Evolutionary conservation across 2,888 invertebrate genomes (phyloP).

Genomic region (Cryptocheilus praepositus): DNA sequence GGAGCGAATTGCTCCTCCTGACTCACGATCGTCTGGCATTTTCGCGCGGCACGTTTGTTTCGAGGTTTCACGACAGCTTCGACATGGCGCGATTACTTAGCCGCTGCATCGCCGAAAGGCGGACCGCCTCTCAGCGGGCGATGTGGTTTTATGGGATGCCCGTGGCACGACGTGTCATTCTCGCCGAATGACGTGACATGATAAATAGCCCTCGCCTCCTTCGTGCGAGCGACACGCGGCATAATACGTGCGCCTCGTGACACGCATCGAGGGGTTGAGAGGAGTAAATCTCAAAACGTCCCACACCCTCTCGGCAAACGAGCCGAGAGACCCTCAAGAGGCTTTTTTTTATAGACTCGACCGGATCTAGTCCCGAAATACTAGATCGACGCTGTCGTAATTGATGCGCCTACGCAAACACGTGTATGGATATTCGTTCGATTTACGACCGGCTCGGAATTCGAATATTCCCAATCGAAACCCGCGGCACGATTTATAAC

Average conservation of each 20-base stretch:
- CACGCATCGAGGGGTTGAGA: not conserved
- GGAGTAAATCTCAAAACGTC: no score
- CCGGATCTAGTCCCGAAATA: constrained; percentile 15
- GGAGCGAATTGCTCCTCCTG: no score
- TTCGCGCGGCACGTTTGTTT: no score
- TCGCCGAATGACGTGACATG: constrained; percentile 46
- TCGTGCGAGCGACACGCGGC: constrained; percentile 1
- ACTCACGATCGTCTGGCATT: no score
- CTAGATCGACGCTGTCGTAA: no score
- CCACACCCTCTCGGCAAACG: no score
- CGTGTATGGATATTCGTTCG: no score
- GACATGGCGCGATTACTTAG: not conserved
- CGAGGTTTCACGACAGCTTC: no score
- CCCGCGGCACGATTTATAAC: no score
- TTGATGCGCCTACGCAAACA: no score
- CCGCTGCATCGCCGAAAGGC: not conserved
- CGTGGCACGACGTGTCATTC: constrained; percentile 39
- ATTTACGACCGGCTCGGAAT: no score
- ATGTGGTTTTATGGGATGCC: constrained; percentile 28
- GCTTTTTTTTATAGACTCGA: constrained; percentile 27
- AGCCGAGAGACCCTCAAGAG: constrained; percentile 3
- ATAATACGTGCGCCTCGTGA: constrained; percentile 3
- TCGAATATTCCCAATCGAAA: no score
- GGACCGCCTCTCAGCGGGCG: not conserved
- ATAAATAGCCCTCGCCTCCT: constrained; percentile 27